Conservation (phyloP, 2,113 vertebrate genomes). For the Dryoscopus gambensis region DNA sequence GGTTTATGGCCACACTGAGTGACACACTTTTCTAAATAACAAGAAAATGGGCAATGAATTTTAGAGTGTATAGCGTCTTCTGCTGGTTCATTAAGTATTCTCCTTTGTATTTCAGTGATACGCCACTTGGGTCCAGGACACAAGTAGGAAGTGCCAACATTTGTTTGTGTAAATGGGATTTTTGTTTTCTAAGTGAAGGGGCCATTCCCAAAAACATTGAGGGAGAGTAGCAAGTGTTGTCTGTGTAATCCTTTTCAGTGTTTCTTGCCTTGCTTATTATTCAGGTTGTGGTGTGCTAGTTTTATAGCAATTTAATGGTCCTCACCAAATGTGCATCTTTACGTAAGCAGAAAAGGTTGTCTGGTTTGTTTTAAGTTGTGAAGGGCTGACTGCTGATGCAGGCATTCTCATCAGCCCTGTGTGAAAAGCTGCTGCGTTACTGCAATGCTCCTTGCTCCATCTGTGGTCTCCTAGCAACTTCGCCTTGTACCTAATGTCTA, state of each 20-base stretch:
- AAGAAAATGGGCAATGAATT: not conserved
- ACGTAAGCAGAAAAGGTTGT: not conserved
- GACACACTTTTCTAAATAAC: not conserved
- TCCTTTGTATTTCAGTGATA: not conserved
- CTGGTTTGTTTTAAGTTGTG: conserved; percentile 3
- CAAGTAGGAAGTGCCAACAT: not conserved
- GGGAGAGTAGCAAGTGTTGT: not conserved
- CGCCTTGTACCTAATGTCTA: conserved; percentile 5
- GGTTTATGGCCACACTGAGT: not conserved
- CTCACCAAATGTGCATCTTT: not conserved
- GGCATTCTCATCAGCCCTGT: conserved; percentile 9
- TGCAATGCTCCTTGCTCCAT: conserved; percentile 32
- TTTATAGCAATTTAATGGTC: not conserved
- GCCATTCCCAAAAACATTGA: not conserved
- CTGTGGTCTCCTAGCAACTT: conserved; percentile 71
- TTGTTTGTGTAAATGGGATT: not conserved
- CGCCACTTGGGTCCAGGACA: not conserved
- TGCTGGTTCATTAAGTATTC: not conserved
- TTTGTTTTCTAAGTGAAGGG: not conserved
- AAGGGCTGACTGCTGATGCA: conserved; percentile 26
- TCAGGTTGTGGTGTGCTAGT: not conserved
- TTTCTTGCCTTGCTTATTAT: not conserved
- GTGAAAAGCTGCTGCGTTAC: conserved; percentile 33
- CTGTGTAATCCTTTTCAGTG: not conserved
- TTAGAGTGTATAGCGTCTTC: not conserved